Evolutionary conservation across 2,113 vertebrate species (phyloP).

Genomic region (Epinephelus moara): DNA sequence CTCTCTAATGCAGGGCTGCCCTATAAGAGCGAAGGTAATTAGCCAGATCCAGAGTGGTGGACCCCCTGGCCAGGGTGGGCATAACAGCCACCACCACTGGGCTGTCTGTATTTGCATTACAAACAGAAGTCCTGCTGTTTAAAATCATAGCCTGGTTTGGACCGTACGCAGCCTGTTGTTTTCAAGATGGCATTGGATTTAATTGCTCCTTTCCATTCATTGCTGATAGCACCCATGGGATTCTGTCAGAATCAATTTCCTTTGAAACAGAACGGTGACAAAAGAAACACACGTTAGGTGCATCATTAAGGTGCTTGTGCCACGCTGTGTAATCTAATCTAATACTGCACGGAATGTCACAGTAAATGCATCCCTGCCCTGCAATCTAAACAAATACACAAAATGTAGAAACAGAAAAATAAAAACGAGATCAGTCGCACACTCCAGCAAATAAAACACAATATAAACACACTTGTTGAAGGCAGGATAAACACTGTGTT

Average conservation of each 20-base stretch:
- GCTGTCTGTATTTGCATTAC: constrained; percentile 73
- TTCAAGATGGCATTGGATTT: constrained; percentile 65
- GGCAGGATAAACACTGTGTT: constrained; percentile 36
- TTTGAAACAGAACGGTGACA: constrained; percentile 71
- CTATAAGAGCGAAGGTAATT: constrained; percentile 75
- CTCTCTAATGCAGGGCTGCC: constrained; percentile 56
- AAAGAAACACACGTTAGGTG: constrained; percentile 68
- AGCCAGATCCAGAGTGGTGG: constrained; percentile 53
- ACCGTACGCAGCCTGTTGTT: constrained; percentile 69
- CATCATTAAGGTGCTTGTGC: constrained; percentile 59
- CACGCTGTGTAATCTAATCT: constrained; percentile 61
- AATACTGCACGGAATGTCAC: constrained; percentile 31
- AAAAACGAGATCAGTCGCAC: constrained; percentile 3
- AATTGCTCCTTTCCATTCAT: constrained; percentile 76
- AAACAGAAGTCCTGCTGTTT: constrained; percentile 67
- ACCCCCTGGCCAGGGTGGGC: constrained; percentile 48
- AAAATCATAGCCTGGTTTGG: constrained; percentile 65
- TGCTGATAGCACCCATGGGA: constrained; percentile 74
- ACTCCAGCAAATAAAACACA: constrained; percentile 34
- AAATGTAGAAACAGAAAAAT: constrained; percentile 7
- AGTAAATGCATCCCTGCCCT: constrained; percentile 41
- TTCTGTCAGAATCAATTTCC: constrained; percentile 69
- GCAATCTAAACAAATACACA: constrained; percentile 46
- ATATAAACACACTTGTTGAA: constrained; percentile 40
- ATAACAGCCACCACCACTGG: constrained; percentile 36